Percentiles rank a stretch among this genome's conserved stretches.
Evolutionary conservation across 53 echinoderm and acorn worm species (phyloP).

Genomic region (Echinometra lucunter): DNA sequence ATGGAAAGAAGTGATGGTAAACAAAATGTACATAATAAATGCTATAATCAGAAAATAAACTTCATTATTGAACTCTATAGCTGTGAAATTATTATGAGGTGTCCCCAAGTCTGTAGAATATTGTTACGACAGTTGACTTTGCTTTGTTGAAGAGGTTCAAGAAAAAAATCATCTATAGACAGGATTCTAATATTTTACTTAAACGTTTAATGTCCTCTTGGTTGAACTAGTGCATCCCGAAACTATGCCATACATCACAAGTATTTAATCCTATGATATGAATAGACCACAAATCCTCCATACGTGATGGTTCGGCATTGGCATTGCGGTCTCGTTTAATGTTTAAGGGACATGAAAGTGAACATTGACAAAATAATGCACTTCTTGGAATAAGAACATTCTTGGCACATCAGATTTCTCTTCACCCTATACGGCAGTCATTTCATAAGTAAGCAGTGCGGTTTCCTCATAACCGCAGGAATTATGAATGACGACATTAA

Average conservation of each 20-base stretch:
- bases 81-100: neutral
- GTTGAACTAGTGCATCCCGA: too few species aligned
- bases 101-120: too few species aligned
- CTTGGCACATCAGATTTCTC: neutral
- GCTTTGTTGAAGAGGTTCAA: too few species aligned
- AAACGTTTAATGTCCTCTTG: too few species aligned
- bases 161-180: too few species aligned
- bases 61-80: too few species aligned
- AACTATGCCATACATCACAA: too few species aligned
- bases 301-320: neutral
- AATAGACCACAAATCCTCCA: neutral
- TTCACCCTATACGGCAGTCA: neutral
- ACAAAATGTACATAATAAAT: too few species aligned
- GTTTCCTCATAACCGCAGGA: neutral
- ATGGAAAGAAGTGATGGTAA: too few species aligned
- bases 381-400: neutral
- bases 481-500: neutral
- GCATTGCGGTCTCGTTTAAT: neutral
- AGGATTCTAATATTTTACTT: too few species aligned
- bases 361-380: neutral
- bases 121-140: too few species aligned
- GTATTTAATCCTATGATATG: neutral
- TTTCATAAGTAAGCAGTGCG: neutral
- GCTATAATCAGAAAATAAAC: too few species aligned
- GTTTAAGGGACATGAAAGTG: neutral